phyloP scores from a whole-genome alignment of 1,140 invertebrate species.

The Drosophila truncata region DNA sequence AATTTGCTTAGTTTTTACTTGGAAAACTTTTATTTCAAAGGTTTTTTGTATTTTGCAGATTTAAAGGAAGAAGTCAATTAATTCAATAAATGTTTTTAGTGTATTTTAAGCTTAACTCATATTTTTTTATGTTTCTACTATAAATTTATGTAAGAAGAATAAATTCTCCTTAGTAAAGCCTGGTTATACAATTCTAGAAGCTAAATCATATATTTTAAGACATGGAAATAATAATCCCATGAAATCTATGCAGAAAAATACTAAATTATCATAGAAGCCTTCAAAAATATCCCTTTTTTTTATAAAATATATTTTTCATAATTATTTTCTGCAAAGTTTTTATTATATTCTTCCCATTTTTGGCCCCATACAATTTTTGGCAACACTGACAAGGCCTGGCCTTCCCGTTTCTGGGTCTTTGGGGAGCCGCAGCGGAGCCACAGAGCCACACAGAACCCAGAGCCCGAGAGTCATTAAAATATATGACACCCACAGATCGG shows the following conservation, averaged over 20 bases:
- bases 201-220: not conserved
- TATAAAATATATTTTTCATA: not conserved
- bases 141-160: not conserved
- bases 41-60: too few relatives aligned
- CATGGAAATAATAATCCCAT: not conserved
- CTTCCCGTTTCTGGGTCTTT: conserved; percentile 32
- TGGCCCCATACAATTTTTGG: conserved; percentile 3
- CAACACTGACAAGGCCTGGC: conserved; percentile 20
- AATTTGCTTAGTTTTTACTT: not conserved
- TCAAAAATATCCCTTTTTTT: not conserved
- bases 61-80: not conserved
- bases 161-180: too few relatives aligned
- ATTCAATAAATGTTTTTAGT: not conserved
- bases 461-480: conserved; percentile 68
- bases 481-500: conserved; percentile 75
- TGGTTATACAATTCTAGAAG: too few relatives aligned
- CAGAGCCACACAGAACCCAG: not conserved
- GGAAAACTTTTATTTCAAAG: not conserved
- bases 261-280: not conserved
- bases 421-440: conserved; percentile 13
- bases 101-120: too few relatives aligned
- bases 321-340: not conserved
- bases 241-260: not conserved
- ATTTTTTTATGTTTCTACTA: too few relatives aligned
- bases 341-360: not conserved